Base-by-base conservation (phyloP, 2,797 vertebrate genomes). In the Sebastes diaconus region DNA sequence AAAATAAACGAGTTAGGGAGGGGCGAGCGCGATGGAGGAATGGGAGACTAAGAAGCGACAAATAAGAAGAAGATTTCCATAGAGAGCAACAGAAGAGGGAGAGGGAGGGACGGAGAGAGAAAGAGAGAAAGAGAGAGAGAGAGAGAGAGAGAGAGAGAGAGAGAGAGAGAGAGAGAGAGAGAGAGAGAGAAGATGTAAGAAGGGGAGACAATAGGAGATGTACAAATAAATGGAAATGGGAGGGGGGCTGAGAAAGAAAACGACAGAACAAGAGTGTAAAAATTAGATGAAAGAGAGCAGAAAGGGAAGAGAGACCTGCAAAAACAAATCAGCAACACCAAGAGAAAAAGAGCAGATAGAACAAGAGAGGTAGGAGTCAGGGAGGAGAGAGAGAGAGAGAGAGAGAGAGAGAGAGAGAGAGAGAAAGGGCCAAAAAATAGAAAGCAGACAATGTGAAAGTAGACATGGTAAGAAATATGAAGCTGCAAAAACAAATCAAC, bases 61-160 rank as follows among this genome's bases (percentile, higher is more conserved):
- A 92, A 92, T 83, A 85, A 84, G 77, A 39, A 87, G 68, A 77
- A 83, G 73, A 92, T 93, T 91, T 92, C 85, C 81, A 90, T 68
- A 24, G 84, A 90, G 85, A 84, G 55, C 34, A 46, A 77, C 12
- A 68, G 84, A 83, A 75, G 50, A 52, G 30, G 18, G 50, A 79
- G 79, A 64, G 80, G 1, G 39, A 42, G 5, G 0, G 39, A 76
- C 34, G 46, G 30, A 20, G 42, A 79, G 77, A 61, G 81, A 25
- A 6, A 42, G 14, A 39, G 13, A 39, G 34, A 72, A 61, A 69
- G 14, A 66, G 20, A 60, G 34, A 30, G 16, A 30, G 5, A 68
- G 20, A 30, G 29, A 30, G 20, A 59, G 42, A 30, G n/a, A 29
- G 8, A 68, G 20, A 71, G 12, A 60, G 29, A 32, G n/a, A 30